Percentiles rank a stretch among this genome's conserved stretches.
Conservation (phyloP, 2,113 vertebrate species). For the Lethenteron camtschaticum region DNA sequence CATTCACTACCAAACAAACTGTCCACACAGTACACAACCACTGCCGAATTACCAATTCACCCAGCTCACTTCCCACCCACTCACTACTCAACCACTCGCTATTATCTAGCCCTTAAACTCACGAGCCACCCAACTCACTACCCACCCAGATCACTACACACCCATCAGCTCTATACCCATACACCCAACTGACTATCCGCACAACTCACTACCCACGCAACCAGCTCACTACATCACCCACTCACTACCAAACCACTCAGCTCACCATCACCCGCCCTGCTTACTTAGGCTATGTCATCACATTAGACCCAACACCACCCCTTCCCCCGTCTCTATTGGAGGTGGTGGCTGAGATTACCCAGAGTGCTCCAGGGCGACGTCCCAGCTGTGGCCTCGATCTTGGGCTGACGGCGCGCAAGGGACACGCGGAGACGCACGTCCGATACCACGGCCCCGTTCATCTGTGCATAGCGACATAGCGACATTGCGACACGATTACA, state of each 20-base stretch:
- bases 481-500: neutral
- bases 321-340: too few relatives aligned
- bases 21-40: too few relatives aligned
- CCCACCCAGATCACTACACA: too few relatives aligned
- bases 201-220: neutral
- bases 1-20: too few relatives aligned
- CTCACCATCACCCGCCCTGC: neutral
- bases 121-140: too few relatives aligned
- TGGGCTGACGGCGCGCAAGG: slow-evolving; percentile 70
- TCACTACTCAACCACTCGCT: neutral
- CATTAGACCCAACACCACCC: neutral
- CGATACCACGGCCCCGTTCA: slow-evolving; percentile 43
- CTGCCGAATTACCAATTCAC: too few relatives aligned
- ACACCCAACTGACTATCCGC: neutral
- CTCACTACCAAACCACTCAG: neutral
- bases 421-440: slow-evolving; percentile 54
- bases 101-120: too few relatives aligned
- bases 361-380: slow-evolving; percentile 61
- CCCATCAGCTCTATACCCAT: too few relatives aligned
- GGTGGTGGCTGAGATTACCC: slow-evolving; percentile 24
- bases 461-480: slow-evolving; percentile 17
- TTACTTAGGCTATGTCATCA: neutral
- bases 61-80: too few relatives aligned
- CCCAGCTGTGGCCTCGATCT: slow-evolving; percentile 53
- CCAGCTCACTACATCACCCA: neutral